Evolutionary conservation across 2,888 invertebrate species (phyloP).

Genomic region (Lumbricus terrestris): DNA sequence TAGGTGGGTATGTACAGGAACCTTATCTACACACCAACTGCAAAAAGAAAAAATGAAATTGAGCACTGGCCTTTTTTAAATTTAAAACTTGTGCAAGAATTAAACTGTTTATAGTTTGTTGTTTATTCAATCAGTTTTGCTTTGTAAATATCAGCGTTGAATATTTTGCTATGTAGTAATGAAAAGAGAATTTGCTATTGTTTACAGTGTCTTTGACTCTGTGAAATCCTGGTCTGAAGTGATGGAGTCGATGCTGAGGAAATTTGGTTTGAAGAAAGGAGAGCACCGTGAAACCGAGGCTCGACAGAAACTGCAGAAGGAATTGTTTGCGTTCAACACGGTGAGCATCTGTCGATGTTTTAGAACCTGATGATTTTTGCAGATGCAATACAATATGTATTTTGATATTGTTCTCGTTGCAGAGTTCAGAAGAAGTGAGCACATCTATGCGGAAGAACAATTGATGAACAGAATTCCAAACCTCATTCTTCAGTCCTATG

Average conservation of each 20-base stretch:
- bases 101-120: neutral
- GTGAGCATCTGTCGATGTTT: conserved; percentile 62
- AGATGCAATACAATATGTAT: no score
- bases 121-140: neutral
- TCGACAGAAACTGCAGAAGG: conserved; percentile 86
- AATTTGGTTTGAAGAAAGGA: conserved; percentile 47
- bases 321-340: conserved; percentile 88
- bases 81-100: neutral
- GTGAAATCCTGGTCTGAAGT: neutral
- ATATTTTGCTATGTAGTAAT: neutral
- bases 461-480: no score
- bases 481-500: no score
- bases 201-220: neutral
- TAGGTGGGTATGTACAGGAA: no score
- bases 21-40: neutral
- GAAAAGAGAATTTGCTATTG: neutral
- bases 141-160: neutral
- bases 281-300: conserved; percentile 77
- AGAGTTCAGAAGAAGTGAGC: no score
- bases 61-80: neutral
- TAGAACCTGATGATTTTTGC: no score
- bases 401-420: no score
- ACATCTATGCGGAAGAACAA: no score
- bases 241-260: conserved; percentile 35
- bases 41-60: no score